Base-by-base conservation (phyloP, 2,888 invertebrate species). In the Pogonocherus hispidulus region DNA sequence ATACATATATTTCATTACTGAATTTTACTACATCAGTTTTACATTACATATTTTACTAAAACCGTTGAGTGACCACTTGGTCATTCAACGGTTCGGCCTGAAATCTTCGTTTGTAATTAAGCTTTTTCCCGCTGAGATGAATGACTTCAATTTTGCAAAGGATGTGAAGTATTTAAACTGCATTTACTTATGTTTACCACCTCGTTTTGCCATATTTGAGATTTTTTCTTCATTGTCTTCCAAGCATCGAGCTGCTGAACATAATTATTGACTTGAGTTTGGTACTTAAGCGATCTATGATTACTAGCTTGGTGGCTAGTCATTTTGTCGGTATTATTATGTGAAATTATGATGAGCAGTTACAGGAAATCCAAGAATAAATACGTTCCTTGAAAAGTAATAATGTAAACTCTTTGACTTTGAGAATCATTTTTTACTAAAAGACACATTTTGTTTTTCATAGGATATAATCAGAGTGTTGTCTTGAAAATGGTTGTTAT, bases 41-140 rank as follows among this genome's bases (percentile, higher is more conserved):
- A n/a, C n/a, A n/a, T n/a, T n/a, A n/a, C n/a, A n/a, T n/a, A n/a
- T n/a, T n/a, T n/a, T n/a, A n/a, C n/a, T n/a, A n/a, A n/a, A n/a
- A n/a, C n/a, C n/a, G n/a, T n/a, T n/a, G n/a, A n/a, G n/a, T n/a
- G n/a, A n/a, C n/a, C n/a, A n/a, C n/a, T n/a, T n/a, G n/a, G n/a
- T 27, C 27, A 5, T 27, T 8, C 8, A 5, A 8, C 27, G 8
- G 8, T 27, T 27, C 27, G 9, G 20, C 18, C 37, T 37, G 19
- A 55, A 32, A n/a, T 6, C 35, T 55, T 20, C 4, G 41, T 37
- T 37, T 55, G 35, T 55, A 55, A 55, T 55, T 55, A 55, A 55
- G n/a, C n/a, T 3, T 1, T 16, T 55, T 20, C 4, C 35, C 19
- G 37, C 37, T n/a, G 41, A 55, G 37, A 55, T 55, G 18, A 55